Percentiles rank a stretch among this genome's conserved stretches.
phyloP scores from a whole-genome alignment of 2,797 vertebrate genomes.

The Smutsia temminckii region DNA sequence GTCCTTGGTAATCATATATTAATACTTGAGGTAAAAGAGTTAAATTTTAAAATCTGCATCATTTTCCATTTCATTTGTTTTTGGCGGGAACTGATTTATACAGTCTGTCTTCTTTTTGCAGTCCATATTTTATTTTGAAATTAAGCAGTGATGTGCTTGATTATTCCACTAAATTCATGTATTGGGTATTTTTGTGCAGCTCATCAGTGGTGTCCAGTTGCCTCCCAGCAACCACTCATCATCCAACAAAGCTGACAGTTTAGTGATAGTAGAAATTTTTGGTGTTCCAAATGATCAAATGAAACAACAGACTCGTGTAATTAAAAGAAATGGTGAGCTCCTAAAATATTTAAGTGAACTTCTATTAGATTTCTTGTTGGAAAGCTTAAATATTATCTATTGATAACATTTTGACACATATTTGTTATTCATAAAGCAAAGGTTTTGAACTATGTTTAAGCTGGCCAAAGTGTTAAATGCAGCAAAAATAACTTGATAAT shows the following conservation, averaged over 20 bases:
- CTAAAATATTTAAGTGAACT: background rate
- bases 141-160: background rate
- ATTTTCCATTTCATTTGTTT: background rate
- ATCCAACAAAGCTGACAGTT: constrained; percentile 83
- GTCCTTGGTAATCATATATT: background rate
- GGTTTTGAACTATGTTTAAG: background rate
- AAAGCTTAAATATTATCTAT: background rate
- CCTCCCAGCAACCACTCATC: constrained; percentile 78
- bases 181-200: constrained; percentile 80
- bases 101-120: background rate
- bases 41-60: background rate
- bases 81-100: background rate
- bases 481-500: background rate
- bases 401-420: background rate
- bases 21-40: background rate
- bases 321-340: constrained; percentile 91
- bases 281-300: constrained; percentile 86
- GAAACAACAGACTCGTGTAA: constrained; percentile 84
- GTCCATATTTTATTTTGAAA: background rate
- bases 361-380: background rate
- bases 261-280: constrained; percentile 89
- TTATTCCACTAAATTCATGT: background rate
- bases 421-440: background rate
- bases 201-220: constrained; percentile 90
- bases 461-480: background rate